Conservation (phyloP, 2,888 invertebrate genomes). For the Dilophus febrilis region DNA sequence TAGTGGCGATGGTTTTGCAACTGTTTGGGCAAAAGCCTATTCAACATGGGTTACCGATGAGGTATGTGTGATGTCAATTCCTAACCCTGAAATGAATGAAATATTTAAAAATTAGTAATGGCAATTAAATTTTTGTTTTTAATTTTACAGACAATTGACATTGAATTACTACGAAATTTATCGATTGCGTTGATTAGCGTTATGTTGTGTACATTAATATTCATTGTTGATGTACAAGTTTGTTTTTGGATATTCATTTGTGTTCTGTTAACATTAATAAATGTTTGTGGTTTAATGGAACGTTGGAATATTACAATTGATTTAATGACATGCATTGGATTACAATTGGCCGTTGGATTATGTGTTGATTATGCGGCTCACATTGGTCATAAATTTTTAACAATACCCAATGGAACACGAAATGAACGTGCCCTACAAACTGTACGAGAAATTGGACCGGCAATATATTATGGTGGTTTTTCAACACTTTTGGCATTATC, state of each 20-base stretch:
- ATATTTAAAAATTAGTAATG: slow-evolving; percentile 2
- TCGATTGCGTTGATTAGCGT: slow-evolving; percentile 59
- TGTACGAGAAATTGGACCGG: slow-evolving; percentile 54
- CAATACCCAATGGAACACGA: slow-evolving; percentile 34
- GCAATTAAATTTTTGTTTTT: not conserved
- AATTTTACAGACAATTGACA: slow-evolving; percentile 38
- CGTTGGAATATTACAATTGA: slow-evolving; percentile 70
- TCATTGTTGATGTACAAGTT: slow-evolving; percentile 59
- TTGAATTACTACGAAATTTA: slow-evolving; percentile 60
- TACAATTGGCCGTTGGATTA: slow-evolving; percentile 64
- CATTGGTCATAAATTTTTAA: slow-evolving; percentile 64
- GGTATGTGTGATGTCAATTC: slow-evolving; percentile 23
- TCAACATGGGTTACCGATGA: slow-evolving; percentile 65
- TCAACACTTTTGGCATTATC: slow-evolving; percentile 58
- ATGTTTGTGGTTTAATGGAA: slow-evolving; percentile 62
- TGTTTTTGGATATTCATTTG: slow-evolving; percentile 65
- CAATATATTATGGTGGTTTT: slow-evolving; percentile 60
- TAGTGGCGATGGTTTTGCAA: slow-evolving; percentile 42
- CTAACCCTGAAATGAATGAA: not conserved
- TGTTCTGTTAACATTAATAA: slow-evolving; percentile 52
- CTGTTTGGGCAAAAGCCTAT: slow-evolving; percentile 55
- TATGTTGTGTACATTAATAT: slow-evolving; percentile 55
- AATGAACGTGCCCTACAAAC: slow-evolving; percentile 44
- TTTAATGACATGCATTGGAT: slow-evolving; percentile 61
- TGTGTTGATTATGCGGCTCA: slow-evolving; percentile 75